phyloP scores from a whole-genome alignment of 2,113 vertebrate species.

The Cyphomyrus discorhynchus region DNA sequence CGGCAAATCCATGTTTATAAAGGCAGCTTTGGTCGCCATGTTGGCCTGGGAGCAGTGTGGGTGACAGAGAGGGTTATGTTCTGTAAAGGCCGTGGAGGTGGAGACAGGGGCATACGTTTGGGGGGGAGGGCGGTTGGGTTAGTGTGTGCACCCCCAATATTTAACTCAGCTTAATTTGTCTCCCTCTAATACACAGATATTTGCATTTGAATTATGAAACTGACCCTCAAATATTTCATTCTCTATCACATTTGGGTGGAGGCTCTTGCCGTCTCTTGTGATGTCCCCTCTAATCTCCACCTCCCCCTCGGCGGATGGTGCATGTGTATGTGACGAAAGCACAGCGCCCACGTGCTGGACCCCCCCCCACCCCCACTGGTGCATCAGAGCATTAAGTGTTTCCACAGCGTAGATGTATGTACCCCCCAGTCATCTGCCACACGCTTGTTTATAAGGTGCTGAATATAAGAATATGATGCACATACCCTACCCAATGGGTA shows the following conservation, averaged over 20 bases:
- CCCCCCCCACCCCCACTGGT: neutral
- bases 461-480: constrained; percentile 72
- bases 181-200: neutral
- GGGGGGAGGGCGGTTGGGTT: neutral
- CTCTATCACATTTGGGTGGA: neutral
- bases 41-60: neutral
- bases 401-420: neutral
- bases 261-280: neutral
- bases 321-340: neutral
- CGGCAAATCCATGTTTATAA: neutral
- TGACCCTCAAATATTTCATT: neutral
- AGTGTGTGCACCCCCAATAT: neutral
- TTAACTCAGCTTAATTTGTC: neutral
- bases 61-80: neutral
- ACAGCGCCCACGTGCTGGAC: neutral
- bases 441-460: neutral
- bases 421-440: neutral
- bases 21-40: neutral
- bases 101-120: neutral
- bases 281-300: neutral
- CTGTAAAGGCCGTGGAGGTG: neutral
- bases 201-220: neutral
- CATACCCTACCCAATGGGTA: constrained; percentile 99
- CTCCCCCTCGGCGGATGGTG: neutral
- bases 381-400: neutral